Base-by-base conservation (phyloP, 2,113 vertebrate genomes). In the Penelope pileata region DNA sequence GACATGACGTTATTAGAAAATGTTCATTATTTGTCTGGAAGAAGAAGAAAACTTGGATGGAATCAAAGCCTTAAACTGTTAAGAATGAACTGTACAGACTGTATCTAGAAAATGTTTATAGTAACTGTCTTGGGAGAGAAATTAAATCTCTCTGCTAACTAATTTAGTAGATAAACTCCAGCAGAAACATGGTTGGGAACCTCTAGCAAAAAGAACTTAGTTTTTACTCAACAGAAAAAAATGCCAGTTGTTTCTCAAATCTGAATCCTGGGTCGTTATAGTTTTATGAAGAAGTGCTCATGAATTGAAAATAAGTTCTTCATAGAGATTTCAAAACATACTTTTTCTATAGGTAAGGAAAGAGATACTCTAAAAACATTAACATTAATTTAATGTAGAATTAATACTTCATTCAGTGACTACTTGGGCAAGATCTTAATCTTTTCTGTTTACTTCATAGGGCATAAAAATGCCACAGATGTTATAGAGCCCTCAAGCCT, bases 251-350 rank as follows among this genome's bases (percentile, higher is more conserved):
- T 85, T 90, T 36, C 51, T 91, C 54, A 93, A 67, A 47, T 67
- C 80, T 93, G 83, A 75, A 64, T 86, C 68, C 40, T 78, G 38
- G 58, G n/a, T 90, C 69, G 64, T 96, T 93, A 88, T 53, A 77
- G 80, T 91, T 96, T 95, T 88, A 96, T 95, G 83, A 94, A 89
- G 81, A 94, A 88, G 21, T 9, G 10, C 59, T 90, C 83, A 83
- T 88, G 43, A 88, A 95, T 93, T 88, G 91, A 93, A 90, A 93
- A 95, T 83, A 70, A 86, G 43, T n/a, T 91, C 51, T 94, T 96
- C 88, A 86, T 30, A 83, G 76, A 84, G 83, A 95, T 86, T 90
- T 90, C n/a, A 67, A 83, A 62, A 86, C 78, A 27, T 51, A 26
- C 30, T 81, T 7, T 74, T 91, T 64, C 51, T 88, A 24, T 88